Evolutionary conservation across 1,140 invertebrate species (phyloP).

Genomic region (Pectinophora gossypiella): DNA sequence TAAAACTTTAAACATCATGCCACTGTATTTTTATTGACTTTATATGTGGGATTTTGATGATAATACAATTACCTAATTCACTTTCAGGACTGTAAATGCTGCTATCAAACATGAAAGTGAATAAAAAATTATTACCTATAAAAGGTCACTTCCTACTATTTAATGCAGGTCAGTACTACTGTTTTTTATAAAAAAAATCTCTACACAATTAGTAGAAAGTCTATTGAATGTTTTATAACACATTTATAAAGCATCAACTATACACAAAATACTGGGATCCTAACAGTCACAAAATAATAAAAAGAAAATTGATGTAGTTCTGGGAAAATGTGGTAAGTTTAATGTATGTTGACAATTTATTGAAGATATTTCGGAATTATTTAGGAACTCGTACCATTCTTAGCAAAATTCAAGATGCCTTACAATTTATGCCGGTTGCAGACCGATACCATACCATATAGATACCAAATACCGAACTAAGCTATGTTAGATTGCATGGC

Average conservation of each 20-base stretch:
- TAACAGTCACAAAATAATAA: background rate
- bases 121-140: conserved; percentile 84
- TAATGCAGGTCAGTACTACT: conserved; percentile 80
- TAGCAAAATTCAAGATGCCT: too few species aligned
- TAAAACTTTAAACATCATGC: too few species aligned
- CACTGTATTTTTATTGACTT: too few species aligned
- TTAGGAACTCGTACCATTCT: too few species aligned
- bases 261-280: background rate
- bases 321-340: background rate
- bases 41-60: too few species aligned
- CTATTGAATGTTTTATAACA: background rate
- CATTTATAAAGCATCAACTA: background rate
- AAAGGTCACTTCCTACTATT: conserved; percentile 90
- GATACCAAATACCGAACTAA: too few species aligned
- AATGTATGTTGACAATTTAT: background rate
- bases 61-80: too few species aligned
- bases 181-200: background rate
- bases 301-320: background rate
- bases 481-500: too few species aligned
- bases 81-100: too few species aligned
- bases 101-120: conserved; percentile 55
- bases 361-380: too few species aligned
- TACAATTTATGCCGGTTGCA: too few species aligned
- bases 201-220: background rate
- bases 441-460: too few species aligned